Conservation (phyloP, 2,797 vertebrate species). For the Macrochelys suwanniensis region DNA sequence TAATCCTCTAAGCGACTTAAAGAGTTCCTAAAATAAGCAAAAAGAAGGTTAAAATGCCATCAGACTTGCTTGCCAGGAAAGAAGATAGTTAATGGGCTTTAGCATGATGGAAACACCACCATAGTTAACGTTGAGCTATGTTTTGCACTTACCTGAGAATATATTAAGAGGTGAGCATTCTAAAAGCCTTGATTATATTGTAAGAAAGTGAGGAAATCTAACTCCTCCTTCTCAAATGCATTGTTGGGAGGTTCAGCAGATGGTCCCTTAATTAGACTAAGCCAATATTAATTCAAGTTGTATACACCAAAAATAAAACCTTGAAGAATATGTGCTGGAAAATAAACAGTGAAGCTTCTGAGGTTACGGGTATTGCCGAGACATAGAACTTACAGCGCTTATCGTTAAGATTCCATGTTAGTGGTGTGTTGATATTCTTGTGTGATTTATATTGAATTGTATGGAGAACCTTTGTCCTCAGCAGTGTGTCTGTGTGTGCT, state of each 20-base stretch:
- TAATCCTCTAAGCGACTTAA: neutral
- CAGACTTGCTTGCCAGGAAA: neutral
- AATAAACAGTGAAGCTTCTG: neutral
- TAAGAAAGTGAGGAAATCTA: neutral
- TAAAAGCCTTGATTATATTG: neutral
- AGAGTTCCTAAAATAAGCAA: neutral
- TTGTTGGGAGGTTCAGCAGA: neutral
- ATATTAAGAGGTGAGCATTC: neutral
- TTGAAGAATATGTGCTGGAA: neutral
- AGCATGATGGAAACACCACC: neutral
- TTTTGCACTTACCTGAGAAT: neutral
- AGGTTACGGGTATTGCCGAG: neutral
- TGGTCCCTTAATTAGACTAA: neutral
- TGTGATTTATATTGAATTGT: neutral
- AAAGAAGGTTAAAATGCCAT: neutral
- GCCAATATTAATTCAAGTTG: neutral
- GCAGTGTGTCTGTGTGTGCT: fast-evolving
- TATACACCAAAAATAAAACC: neutral
- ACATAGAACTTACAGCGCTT: neutral
- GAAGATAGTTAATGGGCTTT: neutral
- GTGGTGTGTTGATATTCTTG: neutral
- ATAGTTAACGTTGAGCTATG: neutral
- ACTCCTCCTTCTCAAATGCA: neutral
- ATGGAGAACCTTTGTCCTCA: neutral
- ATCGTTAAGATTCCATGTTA: neutral